Base-by-base conservation (phyloP, 1,140 invertebrate genomes). In the Linepithema humile region DNA sequence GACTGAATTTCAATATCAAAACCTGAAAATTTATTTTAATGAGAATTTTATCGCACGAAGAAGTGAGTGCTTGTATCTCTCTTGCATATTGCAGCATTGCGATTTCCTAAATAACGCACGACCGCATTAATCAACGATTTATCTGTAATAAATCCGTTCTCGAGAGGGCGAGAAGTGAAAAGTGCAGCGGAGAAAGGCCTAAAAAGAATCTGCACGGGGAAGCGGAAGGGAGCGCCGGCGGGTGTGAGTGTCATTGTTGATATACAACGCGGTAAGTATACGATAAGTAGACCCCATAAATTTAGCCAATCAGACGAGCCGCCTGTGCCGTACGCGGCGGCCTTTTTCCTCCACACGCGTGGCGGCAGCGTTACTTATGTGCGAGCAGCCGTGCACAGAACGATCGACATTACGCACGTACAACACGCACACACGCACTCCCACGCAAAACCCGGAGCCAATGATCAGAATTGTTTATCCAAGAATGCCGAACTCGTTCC, bases 231-330 rank as follows among this genome's bases (percentile, higher is more conserved):
- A 85, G 88, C 85, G 91, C 93, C 92, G 89, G 92, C 91, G 92
- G 93, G 93, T 93, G 92, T 92, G 92, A 92, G 93, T 94, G 93
- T 94, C 93, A 94, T 94, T 94, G 93, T 94, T 94, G 93, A 94
- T 94, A 94, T 94, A 94, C 93, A 94, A 93, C 93, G 90, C 93
- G 91, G 93, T 94, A 94, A 94, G 93, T 93, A 92, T 89, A 91
- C 93, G 94, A 94, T 94, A 94, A 94, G 93, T 94, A 94, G 93
- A 92, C 87, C 92, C 92, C 93, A 94, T 94, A 94, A 94, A 94
- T 94, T 91, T 88, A 92, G 84, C 91, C 92, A 93, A 93, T 94
- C 93, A 93, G 92, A 93, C 90, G 92, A 91, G 91, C 92, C 92
- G 92, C 92, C 89, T 92, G 82, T 84, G 57, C 45, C 86, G 78